These are phyloP conservation scores for Aphelocoma californica DNA, from an alignment of 2,797 vertebrate genomes.

Conservation along the genomic window DNA sequence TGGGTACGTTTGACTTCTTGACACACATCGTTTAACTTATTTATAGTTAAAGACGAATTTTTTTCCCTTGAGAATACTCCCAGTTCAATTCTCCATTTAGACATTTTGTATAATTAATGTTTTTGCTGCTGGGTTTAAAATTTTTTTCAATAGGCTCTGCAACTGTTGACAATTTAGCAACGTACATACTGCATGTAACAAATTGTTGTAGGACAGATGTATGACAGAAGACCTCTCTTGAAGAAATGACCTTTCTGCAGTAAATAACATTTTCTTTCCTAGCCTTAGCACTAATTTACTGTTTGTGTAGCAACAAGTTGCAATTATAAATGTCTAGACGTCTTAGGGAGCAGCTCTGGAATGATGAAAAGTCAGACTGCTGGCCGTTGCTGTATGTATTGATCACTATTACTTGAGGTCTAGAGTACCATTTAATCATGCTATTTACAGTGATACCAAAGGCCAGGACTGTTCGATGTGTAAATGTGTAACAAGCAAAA, in stretches of 20 bases:
- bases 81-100: slow-evolving; percentile 34
- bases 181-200: background rate
- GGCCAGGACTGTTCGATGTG: background rate
- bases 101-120: slow-evolving; percentile 51
- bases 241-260: slow-evolving; percentile 21
- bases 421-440: background rate
- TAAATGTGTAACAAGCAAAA: background rate
- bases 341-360: background rate
- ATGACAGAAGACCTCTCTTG: background rate
- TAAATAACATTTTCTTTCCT: slow-evolving; percentile 24
- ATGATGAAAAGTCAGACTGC: background rate
- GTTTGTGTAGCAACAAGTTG: background rate
- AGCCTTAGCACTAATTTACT: slow-evolving; percentile 24
- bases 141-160: slow-evolving; percentile 6
- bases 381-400: background rate
- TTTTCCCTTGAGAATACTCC: slow-evolving; percentile 18
- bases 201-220: background rate
- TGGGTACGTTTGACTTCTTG: background rate
- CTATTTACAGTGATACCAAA: background rate
- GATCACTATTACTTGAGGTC: background rate
- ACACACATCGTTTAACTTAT: background rate
- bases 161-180: background rate
- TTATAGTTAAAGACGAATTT: slow-evolving; percentile 16
- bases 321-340: slow-evolving; percentile 8
- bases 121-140: background rate